Percentiles rank a stretch among this genome's conserved stretches.
Conservation (phyloP, 2,888 invertebrate species). For the Andrena marginata region DNA sequence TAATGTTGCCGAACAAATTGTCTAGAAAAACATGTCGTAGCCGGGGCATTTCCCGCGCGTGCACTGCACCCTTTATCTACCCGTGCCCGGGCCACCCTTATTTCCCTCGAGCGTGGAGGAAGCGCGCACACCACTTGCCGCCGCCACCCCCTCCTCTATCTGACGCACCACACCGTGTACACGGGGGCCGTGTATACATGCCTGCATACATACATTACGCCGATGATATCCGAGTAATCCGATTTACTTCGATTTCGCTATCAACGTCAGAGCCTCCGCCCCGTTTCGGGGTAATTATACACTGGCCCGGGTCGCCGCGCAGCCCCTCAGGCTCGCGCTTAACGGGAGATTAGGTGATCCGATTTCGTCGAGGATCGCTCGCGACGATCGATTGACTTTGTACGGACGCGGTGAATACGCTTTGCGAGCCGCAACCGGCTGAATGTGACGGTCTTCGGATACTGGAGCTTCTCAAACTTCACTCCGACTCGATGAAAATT, state of each 20-base stretch:
- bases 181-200: slow-evolving; percentile 71
- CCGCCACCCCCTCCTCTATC: slow-evolving; percentile 56
- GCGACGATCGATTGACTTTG: slow-evolving; percentile 47
- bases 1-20: slow-evolving; percentile 86
- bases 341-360: slow-evolving; percentile 71
- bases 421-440: neutral
- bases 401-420: slow-evolving; percentile 5
- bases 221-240: slow-evolving; percentile 85
- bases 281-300: slow-evolving; percentile 83
- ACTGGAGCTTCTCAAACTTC: too few species aligned
- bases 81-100: slow-evolving; percentile 81
- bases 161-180: slow-evolving; percentile 54
- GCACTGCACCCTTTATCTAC: slow-evolving; percentile 83
- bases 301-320: slow-evolving; percentile 59
- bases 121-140: slow-evolving; percentile 64
- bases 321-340: slow-evolving; percentile 48
- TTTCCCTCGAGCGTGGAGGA: slow-evolving; percentile 76
- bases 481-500: too few species aligned
- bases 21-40: slow-evolving; percentile 86
- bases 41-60: slow-evolving; percentile 78
- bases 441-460: neutral
- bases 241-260: slow-evolving; percentile 85
- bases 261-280: slow-evolving; percentile 81
- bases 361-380: slow-evolving; percentile 42
- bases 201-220: slow-evolving; percentile 82